Evolutionary conservation across 2,888 invertebrate genomes (phyloP), one percentile per base, ranked within the genome.

Genomic region (Coelinius sp.): DNA sequence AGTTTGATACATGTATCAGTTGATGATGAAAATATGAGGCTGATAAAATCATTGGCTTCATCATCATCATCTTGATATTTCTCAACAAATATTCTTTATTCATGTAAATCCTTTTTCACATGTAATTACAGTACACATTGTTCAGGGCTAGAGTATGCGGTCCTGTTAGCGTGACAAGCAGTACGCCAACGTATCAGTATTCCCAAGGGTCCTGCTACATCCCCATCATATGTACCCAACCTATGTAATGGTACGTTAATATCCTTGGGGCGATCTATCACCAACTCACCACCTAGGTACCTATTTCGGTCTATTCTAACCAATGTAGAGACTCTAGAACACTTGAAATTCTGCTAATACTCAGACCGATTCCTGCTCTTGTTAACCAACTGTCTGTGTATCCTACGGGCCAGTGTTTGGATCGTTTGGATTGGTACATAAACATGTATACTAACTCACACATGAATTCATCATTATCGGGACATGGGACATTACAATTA

Each of bases 81-180:
- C 6, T 35, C 5, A n/a, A n/a, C n/a, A n/a, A n/a, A n/a, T n/a
- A n/a, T n/a, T 44, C 44, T 44, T n/a, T 14, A 44, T 14, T 49
- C 46, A 20, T 8, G 38, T 17, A 64, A 70, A 64, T 63, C 64
- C 78, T 77, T 75, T 73, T 70, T 64, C 49, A 74, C 72, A 74
- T 81, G 77, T 83, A 84, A 84, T 84, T 82, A 82, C 81, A 79
- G 81, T 80, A 78, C 78, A 82, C 81, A 81, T 81, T 79, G 81
- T 80, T 49, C 20, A 49, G 8, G 2, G 46, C 7, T 4, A 2
- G 35, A 67, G 38, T 27, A 68, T 44, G 25, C 31, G 31, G 64
- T 24, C 49, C 52, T 53, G 68, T 35, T 49, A 49, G 44, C 44
- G 44, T 44, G 44, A 44, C 44, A 38, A 41, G 24, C 52, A 63